phyloP scores from a whole-genome alignment of 2,888 invertebrate genomes.

The Hyposoter dolosus region DNA sequence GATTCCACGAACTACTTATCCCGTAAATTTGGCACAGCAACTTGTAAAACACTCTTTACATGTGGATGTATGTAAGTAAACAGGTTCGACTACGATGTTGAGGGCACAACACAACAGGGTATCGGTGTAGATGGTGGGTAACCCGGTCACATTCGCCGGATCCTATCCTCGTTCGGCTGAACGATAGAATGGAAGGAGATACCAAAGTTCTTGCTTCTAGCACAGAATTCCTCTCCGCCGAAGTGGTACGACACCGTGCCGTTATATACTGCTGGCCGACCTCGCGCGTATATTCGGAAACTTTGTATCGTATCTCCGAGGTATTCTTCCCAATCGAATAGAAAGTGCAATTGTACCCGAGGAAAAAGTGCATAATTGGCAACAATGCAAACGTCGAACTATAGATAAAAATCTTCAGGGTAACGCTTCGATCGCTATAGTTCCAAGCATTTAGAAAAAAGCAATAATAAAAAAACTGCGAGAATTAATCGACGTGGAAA shows the following conservation, averaged over 20 bases:
- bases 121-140: slow-evolving; percentile 26
- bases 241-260: slow-evolving; percentile 20
- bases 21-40: not conserved
- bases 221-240: slow-evolving; percentile 10
- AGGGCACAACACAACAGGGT: not conserved
- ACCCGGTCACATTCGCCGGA: slow-evolving; percentile 40
- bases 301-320: not conserved
- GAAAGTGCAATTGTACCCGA: not conserved
- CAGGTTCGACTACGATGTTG: not conserved
- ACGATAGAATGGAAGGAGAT: slow-evolving; percentile 31
- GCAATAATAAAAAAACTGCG: not conserved
- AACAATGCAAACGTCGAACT: not conserved
- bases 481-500: not conserved
- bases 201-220: slow-evolving; percentile 1
- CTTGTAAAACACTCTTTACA: not conserved
- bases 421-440: not conserved
- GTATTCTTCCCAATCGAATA: not conserved
- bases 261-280: slow-evolving; percentile 17
- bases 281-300: not conserved
- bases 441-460: not conserved
- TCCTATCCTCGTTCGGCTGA: slow-evolving; percentile 23
- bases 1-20: not conserved
- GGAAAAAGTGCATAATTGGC: not conserved
- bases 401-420: not conserved
- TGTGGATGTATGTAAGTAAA: not conserved